Conservation (phyloP, 1,140 invertebrate species). For the Drosophila kohkoa region DNA sequence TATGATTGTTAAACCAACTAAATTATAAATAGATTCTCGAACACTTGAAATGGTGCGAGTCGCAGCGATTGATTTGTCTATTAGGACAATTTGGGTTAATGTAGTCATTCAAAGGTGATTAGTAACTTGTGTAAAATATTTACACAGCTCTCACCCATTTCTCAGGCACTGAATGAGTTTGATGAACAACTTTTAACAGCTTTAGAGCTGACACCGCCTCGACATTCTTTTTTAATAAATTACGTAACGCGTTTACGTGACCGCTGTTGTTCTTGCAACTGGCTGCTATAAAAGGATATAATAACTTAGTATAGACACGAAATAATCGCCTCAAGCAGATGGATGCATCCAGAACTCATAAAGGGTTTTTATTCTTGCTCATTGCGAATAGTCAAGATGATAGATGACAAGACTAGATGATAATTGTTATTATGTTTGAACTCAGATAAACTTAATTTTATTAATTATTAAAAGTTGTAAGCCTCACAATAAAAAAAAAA, state of each 20-base stretch:
- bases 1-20: slow-evolving; percentile 5
- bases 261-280: background rate
- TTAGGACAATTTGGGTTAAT: slow-evolving; percentile 57
- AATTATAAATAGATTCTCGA: slow-evolving; percentile 51
- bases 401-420: no score
- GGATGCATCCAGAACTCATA: no score
- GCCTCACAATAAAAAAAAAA: no score
- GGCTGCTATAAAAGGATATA: no score
- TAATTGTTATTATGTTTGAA: no score
- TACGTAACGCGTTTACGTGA: background rate
- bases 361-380: no score
- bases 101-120: slow-evolving; percentile 66
- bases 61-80: slow-evolving; percentile 38
- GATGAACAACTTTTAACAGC: slow-evolving; percentile 20
- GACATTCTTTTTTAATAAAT: slow-evolving; percentile 5
- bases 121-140: slow-evolving; percentile 63
- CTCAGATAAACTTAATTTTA: no score
- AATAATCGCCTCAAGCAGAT: no score
- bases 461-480: no score
- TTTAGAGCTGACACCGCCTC: slow-evolving; percentile 8
- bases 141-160: slow-evolving; percentile 44
- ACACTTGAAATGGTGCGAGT: slow-evolving; percentile 5
- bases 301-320: no score
- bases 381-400: no score
- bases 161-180: background rate